These are phyloP conservation scores for Anarrhichthys ocellatus DNA, from an alignment of 2,113 vertebrate species.

Conservation along the genomic window DNA sequence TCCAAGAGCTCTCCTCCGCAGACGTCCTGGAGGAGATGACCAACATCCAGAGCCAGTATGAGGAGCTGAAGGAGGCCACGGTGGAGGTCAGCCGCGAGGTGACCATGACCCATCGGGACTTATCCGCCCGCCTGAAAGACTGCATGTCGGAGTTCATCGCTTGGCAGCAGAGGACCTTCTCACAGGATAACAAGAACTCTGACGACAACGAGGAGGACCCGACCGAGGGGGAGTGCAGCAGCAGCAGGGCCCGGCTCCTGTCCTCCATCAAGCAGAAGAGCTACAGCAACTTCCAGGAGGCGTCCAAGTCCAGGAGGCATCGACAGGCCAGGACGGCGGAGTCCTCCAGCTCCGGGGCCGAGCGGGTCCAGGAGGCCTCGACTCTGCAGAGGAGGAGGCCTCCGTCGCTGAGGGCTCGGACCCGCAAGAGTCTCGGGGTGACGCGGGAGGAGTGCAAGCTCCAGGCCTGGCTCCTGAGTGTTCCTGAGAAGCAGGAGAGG, in stretches of 20 bases:
- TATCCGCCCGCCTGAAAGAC: conserved; percentile 81
- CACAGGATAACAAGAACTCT: conserved; percentile 58
- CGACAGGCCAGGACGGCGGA: conserved; percentile 35
- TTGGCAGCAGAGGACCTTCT: conserved; percentile 85
- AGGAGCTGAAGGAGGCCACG: conserved; percentile 87
- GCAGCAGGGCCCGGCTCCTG: conserved; percentile 86
- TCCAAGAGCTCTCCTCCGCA: conserved; percentile 67
- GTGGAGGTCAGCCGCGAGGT: conserved; percentile 78
- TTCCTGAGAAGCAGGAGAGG: conserved; percentile 27
- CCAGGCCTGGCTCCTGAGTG: conserved; percentile 64
- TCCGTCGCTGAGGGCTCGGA: conserved; percentile 63
- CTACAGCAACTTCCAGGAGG: conserved; percentile 51
- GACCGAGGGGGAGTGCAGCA: neutral
- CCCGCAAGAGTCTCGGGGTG: conserved; percentile 50
- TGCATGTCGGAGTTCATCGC: conserved; percentile 83
- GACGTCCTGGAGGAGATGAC: conserved; percentile 85
- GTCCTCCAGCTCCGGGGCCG: rapidly evolving
- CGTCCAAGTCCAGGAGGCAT: conserved; percentile 48
- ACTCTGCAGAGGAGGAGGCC: neutral
- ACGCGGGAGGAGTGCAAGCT: neutral
- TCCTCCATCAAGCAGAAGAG: conserved; percentile 89
- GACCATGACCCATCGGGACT: conserved; percentile 85
- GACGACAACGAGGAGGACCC: neutral
- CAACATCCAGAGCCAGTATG: conserved; percentile 90
- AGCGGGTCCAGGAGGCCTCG: conserved; percentile 1